These are phyloP conservation scores for Hydrolagus colliei DNA, from an alignment of 2,797 vertebrate genomes.

Conservation along the genomic window DNA sequence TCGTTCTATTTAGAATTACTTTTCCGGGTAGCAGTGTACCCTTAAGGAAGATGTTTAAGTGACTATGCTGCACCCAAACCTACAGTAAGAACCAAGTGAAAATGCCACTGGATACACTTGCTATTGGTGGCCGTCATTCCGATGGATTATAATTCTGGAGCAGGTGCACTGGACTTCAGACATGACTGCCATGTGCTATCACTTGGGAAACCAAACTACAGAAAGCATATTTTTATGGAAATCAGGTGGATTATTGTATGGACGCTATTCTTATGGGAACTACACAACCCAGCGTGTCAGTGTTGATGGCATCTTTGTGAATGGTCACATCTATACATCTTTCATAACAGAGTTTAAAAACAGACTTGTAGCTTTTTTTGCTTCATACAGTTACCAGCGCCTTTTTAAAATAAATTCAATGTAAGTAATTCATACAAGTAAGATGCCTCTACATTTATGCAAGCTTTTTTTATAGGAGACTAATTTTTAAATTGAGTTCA, in stretches of 20 bases:
- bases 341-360: conserved; percentile 29
- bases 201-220: conserved; percentile 30
- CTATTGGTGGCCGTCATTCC: conserved; percentile 48
- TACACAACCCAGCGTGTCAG: conserved; percentile 23
- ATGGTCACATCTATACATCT: conserved; percentile 27
- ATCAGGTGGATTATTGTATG: conserved; percentile 25
- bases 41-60: conserved; percentile 52
- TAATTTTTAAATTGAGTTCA: conserved; percentile 55
- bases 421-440: conserved; percentile 56
- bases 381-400: conserved; percentile 46
- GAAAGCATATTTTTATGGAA: conserved; percentile 31
- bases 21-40: conserved; percentile 59
- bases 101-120: conserved; percentile 52
- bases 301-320: conserved; percentile 27
- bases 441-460: conserved; percentile 60
- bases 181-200: conserved; percentile 19
- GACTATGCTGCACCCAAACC: conserved; percentile 55
- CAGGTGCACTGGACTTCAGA: conserved; percentile 20
- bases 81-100: conserved; percentile 56
- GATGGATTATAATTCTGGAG: conserved; percentile 41
- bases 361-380: conserved; percentile 4
- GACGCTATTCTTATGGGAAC: conserved; percentile 29
- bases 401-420: conserved; percentile 52
- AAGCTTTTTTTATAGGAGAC: conserved; percentile 52
- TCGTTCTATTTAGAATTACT: conserved; percentile 52